Percentiles rank a stretch among this genome's conserved stretches.
Conservation (phyloP, 1,140 invertebrate genomes). For the Drosophila kikkawai region DNA sequence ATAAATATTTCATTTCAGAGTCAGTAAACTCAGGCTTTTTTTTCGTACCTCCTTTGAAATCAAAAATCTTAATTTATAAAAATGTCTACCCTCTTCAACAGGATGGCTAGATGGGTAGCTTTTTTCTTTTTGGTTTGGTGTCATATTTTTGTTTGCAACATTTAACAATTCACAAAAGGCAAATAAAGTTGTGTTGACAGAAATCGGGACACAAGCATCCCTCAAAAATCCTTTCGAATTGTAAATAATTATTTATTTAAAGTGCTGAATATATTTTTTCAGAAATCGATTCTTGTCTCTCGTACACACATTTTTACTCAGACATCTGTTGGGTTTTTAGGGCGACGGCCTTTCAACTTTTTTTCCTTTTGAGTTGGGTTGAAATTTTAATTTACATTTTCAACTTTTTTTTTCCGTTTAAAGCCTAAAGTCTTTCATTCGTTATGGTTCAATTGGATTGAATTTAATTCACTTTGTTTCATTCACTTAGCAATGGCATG, state of each 20-base stretch:
- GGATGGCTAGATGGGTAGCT: neutral
- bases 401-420: slow-evolving; percentile 1
- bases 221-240: neutral
- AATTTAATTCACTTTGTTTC: slow-evolving; percentile 44
- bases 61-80: slow-evolving; percentile 13
- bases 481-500: slow-evolving; percentile 29
- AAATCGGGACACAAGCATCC: slow-evolving; percentile 21
- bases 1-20: slow-evolving; percentile 1
- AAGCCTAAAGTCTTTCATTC: slow-evolving; percentile 5
- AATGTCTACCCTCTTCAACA: slow-evolving; percentile 12
- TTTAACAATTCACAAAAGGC: slow-evolving; percentile 33
- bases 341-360: neutral
- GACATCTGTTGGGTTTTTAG: slow-evolving; percentile 14
- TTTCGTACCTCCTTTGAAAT: neutral
- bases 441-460: slow-evolving; percentile 39
- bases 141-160: slow-evolving; percentile 1
- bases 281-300: slow-evolving; percentile 33
- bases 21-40: neutral
- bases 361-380: slow-evolving; percentile 1
- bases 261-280: slow-evolving; percentile 38
- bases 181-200: slow-evolving; percentile 34
- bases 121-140: neutral
- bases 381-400: slow-evolving; percentile 27
- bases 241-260: slow-evolving; percentile 68
- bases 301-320: slow-evolving; percentile 9